Evolutionary conservation across 2,113 vertebrate genomes (phyloP), one percentile per base, ranked within the genome.

Genomic region (Epinephelus moara): DNA sequence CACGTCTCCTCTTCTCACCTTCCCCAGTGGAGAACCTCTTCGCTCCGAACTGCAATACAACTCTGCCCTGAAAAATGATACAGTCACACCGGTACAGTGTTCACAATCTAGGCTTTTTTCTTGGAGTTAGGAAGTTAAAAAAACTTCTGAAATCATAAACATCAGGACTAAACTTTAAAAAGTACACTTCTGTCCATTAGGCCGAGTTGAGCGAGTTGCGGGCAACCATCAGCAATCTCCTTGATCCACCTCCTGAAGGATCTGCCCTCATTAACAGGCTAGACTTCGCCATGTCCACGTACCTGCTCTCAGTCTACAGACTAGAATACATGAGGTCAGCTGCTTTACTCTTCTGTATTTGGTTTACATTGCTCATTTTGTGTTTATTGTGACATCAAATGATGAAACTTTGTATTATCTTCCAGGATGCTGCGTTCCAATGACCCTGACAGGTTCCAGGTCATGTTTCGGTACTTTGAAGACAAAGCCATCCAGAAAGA

Each of bases 401-500:
- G 37, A 6, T 67, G 9, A 21, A 45, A 42, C 5, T 50, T 4
- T 72, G 4, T 64, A 23, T 75, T 59, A 19, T 19, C 15, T 57
- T 79, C 56, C 84, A 99, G 98, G 93, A 98, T 99, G 70, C 92
- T 98, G 55, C 96, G 96, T 72, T 98, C 98, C 18, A 96, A 97
- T 30, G 98, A 98, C 84, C 95, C 97, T 11, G 98, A 98, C 91
- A 95, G 97, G 70, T 99, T 99, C 92, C 98, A 99, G 89, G 97
- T 99, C 56, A 99, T 99, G 98, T 99, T 99, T 95, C 96, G 96
- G 85, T 99, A 99, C 90, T 98, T 98, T 89, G 98, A 99, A 86
- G 98, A 99, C 93, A 99, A 98, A 95, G 98, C 98, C 69, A 99
- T 99, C 91, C 98, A 99, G 77, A 99, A 99, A 87, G 98, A 99